A percentile compares a stretch with the other conserved stretches of the same genome.
phyloP scores from a whole-genome alignment of 2,888 invertebrate species.

The Trichopoda pennipes region DNA sequence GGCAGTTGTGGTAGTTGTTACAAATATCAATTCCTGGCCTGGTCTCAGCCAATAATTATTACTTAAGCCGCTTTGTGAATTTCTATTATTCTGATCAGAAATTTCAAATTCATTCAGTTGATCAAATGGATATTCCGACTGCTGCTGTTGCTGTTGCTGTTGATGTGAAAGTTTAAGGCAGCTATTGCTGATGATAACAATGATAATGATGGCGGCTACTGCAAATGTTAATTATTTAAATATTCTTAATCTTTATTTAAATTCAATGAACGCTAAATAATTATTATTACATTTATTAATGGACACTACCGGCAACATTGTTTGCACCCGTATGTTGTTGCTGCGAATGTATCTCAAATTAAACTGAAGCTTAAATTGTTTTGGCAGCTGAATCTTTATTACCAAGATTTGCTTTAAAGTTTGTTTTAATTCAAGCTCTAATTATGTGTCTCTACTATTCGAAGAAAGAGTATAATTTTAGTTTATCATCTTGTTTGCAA shows the following conservation, averaged over 20 bases:
- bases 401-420: too few species aligned
- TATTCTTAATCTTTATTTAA: background rate
- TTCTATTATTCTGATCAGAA: background rate
- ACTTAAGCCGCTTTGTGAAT: constrained; percentile 23
- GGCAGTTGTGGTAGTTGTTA: constrained; percentile 10
- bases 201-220: constrained; percentile 16
- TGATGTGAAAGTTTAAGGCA: constrained; percentile 5
- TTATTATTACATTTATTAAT: constrained; percentile 34
- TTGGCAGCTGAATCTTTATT: constrained; percentile 1
- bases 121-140: background rate
- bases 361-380: constrained; percentile 28
- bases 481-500: too few species aligned
- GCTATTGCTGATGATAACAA: background rate
- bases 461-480: too few species aligned
- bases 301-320: constrained; percentile 18
- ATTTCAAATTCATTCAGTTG: background rate
- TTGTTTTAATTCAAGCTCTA: background rate
- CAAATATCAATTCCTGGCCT: constrained; percentile 52
- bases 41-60: constrained; percentile 33
- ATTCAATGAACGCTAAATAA: background rate
- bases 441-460: background rate
- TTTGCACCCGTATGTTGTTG: constrained; percentile 16
- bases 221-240: constrained; percentile 12
- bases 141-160: background rate
- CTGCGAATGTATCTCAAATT: constrained; percentile 10